Conservation (phyloP, 2,888 invertebrate genomes). For the Drosophila aldrichi region DNA sequence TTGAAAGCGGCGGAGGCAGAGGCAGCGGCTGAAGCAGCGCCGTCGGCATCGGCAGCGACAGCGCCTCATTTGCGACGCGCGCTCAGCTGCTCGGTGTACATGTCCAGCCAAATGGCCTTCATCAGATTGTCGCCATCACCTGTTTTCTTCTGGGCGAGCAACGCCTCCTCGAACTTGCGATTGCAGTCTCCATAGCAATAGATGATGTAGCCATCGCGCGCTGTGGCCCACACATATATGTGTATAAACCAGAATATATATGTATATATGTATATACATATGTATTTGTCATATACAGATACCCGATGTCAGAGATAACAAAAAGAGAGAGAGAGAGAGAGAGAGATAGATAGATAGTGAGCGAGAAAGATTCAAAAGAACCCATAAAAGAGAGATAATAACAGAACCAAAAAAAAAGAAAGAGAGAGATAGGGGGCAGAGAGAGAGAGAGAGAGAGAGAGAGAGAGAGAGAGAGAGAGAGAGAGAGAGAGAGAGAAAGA, state of each 20-base stretch:
- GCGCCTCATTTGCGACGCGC: conserved; percentile 67
- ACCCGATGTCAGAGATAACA: conserved; percentile 21
- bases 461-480: neutral
- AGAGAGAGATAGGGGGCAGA: neutral
- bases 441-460: neutral
- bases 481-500: neutral
- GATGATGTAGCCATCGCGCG: conserved; percentile 85
- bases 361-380: conserved; percentile 7
- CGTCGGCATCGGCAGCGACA: neutral
- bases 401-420: neutral
- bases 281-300: neutral
- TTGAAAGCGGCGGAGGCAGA: conserved; percentile 10
- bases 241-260: conserved; percentile 8
- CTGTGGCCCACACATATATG: conserved; percentile 51
- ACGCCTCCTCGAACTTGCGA: conserved; percentile 85
- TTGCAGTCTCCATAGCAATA: conserved; percentile 86
- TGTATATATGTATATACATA: conserved; percentile 3
- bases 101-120: conserved; percentile 86
- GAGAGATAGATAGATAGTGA: conserved; percentile 8
- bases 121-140: conserved; percentile 86
- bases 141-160: conserved; percentile 85
- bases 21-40: neutral
- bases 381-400: conserved; percentile 3
- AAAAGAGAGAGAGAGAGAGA: conserved; percentile 12
- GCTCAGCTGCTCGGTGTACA: conserved; percentile 85